Evolutionary conservation across 2,888 invertebrate genomes (phyloP).

Genomic region (Deroplatys truncata): DNA sequence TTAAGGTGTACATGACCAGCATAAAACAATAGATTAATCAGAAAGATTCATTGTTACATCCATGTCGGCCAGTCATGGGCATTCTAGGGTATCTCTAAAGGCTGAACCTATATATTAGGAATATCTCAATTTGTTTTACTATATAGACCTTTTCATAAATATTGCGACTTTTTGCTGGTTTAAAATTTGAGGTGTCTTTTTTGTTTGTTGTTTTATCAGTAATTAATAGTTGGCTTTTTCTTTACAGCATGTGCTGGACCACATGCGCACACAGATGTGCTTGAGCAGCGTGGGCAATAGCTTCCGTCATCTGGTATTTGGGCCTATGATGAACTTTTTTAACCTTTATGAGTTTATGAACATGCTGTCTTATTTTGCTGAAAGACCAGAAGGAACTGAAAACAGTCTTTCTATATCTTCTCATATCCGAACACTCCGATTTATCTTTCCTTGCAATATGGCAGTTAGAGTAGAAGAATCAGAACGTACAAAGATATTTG

Average conservation of each 20-base stretch:
- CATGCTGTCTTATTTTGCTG: constrained; percentile 70
- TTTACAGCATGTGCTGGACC: constrained; percentile 63
- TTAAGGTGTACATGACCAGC: no score
- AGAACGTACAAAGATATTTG: constrained; percentile 62
- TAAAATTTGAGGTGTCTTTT: no score
- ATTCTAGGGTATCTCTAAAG: no score
- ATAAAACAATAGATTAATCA: no score
- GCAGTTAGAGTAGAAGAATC: constrained; percentile 55
- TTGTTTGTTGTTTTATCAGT: not conserved
- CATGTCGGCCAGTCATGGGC: no score
- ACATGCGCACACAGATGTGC: constrained; percentile 66
- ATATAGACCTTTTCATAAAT: no score
- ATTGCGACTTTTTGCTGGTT: no score
- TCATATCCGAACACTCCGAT: constrained; percentile 57
- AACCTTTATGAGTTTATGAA: constrained; percentile 82
- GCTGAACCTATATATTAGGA: no score
- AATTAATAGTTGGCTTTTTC: not conserved
- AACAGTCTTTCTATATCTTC: constrained; percentile 49
- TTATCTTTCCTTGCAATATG: constrained; percentile 74
- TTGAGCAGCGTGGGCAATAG: constrained; percentile 62
- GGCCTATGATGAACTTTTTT: constrained; percentile 72
- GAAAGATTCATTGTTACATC: no score
- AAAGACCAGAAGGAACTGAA: constrained; percentile 43
- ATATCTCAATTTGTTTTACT: no score
- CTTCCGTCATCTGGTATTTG: constrained; percentile 62